Base-by-base conservation (phyloP, 2,888 invertebrate species). In the Pardosa pseudoannulata region DNA sequence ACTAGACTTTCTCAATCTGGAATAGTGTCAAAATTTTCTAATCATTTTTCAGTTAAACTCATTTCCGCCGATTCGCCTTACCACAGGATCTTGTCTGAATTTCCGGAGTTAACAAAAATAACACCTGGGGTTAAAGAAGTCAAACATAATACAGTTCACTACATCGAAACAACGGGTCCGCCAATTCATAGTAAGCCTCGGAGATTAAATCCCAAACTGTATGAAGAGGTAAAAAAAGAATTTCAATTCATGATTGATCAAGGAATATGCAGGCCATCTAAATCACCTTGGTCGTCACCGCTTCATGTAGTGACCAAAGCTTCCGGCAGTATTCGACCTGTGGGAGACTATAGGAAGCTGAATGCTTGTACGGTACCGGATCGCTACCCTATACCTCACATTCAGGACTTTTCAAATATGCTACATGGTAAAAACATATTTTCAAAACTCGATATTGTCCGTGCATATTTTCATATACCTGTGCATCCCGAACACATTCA, bases 261-360 rank as follows among this genome's bases (percentile, higher is more conserved):
- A n/a, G n/a, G n/a, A n/a, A n/a, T 39, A 7, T 1, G 5, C 6
- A n/a, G 70, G 1, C 39, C n/a, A 19, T 23, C 41, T 1, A 70
- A 70, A 41, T 19, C 5, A 7, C 32, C 31, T 1, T 41, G 31
- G 23, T 39, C 41, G 7, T 39, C 70, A 0, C 70, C 39, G 0
- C 32, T 73, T 19, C 73, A 73, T 62, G 62, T 73, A 1, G 73
- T 72, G 0, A 0, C 67, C 0, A 75, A 75, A 39, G 27, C n/a
- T 0, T 46, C 11, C 5, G 46, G 67, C 1, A 31, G n/a, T 16
- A 65, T 29, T n/a, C 39, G 32, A 1, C 39, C 27, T 70, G 0
- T 0, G 0, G 41, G 11, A 36, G 36, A 7, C 5, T 36, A 5
- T 11, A 7, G 5, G 6, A 27, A 2, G 11, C 23, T 2, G 23